Percentiles rank a stretch among this genome's conserved stretches.
Conservation (phyloP, 2,797 vertebrate genomes). For the Hyperoplus lanceolatus region DNA sequence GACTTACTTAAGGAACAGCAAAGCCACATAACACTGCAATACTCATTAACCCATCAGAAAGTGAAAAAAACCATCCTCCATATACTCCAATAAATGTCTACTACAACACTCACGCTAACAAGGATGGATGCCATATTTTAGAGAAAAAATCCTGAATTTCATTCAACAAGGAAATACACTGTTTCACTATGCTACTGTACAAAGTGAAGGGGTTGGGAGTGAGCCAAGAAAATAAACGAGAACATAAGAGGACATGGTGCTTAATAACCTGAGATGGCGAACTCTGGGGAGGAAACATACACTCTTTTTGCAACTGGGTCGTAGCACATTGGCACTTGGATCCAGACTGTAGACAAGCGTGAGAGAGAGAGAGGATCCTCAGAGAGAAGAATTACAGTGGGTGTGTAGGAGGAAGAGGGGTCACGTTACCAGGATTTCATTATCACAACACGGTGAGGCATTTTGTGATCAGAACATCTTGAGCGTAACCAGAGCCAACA, state of each 20-base stretch:
- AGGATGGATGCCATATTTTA: neutral
- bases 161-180: neutral
- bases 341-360: conserved; percentile 12
- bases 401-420: conserved; percentile 12
- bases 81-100: no score
- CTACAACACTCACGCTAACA: neutral
- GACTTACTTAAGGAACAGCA: conserved; percentile 3
- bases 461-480: conserved; percentile 63
- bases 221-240: conserved; percentile 3
- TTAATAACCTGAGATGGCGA: conserved; percentile 8
- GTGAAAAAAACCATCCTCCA: neutral
- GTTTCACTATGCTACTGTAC: neutral
- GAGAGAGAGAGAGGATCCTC: conserved; percentile 35
- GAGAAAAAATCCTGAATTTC: no score
- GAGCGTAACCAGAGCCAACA: conserved; percentile 40
- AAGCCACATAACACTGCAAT: conserved; percentile 1
- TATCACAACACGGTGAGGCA: conserved; percentile 42
- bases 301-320: conserved; percentile 2
- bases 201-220: conserved; percentile 6
- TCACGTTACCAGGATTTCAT: conserved; percentile 38
- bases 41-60: conserved; percentile 19
- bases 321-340: conserved; percentile 23
- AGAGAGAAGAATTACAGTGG: conserved; percentile 31
- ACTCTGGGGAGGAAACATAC: conserved; percentile 36
- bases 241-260: conserved; percentile 1